Conservation (phyloP, 2,888 invertebrate genomes). For the Cremastinae sp. region DNA sequence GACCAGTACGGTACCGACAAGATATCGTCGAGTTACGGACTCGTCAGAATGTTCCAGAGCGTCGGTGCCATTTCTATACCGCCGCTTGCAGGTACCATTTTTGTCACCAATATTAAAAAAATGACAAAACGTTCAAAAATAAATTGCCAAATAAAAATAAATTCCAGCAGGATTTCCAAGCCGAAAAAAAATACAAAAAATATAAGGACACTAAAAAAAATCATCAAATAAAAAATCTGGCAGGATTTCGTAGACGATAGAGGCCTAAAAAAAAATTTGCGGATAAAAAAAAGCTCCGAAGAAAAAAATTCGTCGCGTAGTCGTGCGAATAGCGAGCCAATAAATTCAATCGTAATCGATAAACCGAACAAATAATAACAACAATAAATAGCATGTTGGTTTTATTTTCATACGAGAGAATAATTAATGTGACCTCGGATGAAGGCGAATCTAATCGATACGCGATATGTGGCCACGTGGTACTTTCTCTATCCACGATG, state of each 20-base stretch:
- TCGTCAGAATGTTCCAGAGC: constrained; percentile 89
- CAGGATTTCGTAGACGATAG: too few relatives aligned
- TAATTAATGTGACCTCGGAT: constrained; percentile 40
- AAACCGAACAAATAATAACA: too few relatives aligned
- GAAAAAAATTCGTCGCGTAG: too few relatives aligned
- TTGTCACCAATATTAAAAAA: too few relatives aligned
- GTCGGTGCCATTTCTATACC: constrained; percentile 88
- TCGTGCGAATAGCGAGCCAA: too few relatives aligned
- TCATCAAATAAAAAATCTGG: too few relatives aligned
- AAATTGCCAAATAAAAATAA: not conserved
- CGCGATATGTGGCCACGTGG: constrained; percentile 52
- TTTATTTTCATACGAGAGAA: constrained; percentile 23
- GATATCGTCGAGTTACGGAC: constrained; percentile 88
- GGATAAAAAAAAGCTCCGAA: too few relatives aligned
- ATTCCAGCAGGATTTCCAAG: not conserved
- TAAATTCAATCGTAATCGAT: too few relatives aligned
- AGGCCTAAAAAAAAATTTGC: too few relatives aligned
- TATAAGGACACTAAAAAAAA: too few relatives aligned
- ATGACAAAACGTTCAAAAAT: too few relatives aligned
- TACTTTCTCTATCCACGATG: not conserved
- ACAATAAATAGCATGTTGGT: constrained; percentile 3
- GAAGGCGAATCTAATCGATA: constrained; percentile 52
- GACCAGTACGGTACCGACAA: constrained; percentile 88
- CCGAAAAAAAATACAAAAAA: too few relatives aligned
- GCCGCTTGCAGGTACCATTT: constrained; percentile 85